Conservation (phyloP, 2,888 invertebrate genomes). For the Copidosoma aretas region DNA sequence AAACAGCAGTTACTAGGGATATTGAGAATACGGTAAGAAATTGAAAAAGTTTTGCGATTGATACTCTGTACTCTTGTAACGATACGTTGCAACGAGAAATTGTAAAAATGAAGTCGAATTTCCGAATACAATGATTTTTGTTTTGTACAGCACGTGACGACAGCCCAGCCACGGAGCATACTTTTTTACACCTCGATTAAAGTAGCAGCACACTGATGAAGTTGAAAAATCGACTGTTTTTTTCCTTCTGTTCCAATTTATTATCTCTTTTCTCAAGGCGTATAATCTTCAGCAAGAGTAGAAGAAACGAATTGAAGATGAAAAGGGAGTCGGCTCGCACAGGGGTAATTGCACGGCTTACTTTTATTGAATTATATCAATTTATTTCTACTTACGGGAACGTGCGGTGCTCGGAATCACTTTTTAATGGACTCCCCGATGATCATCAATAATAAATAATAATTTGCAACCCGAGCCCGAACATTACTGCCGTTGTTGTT, state of each 20-base stretch:
- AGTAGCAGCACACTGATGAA: conserved; percentile 1
- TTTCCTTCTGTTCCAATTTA: conserved; percentile 4
- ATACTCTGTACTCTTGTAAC: conserved; percentile 1
- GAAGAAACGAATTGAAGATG: conserved; percentile 24
- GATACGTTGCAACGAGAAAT: background rate
- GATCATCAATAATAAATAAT: conserved; percentile 11
- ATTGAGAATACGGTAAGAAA: background rate
- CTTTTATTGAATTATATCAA: conserved; percentile 32
- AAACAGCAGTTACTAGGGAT: background rate
- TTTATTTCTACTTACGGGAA: conserved; percentile 16
- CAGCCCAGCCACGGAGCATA: background rate
- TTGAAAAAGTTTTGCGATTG: conserved; percentile 4
- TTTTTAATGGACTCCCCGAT: conserved; percentile 13
- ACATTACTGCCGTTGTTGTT: no score
- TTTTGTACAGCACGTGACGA: background rate
- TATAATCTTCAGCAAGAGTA: conserved; percentile 16
- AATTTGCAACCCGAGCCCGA: background rate
- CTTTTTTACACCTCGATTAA: conserved; percentile 12
- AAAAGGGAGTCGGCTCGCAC: conserved; percentile 16
- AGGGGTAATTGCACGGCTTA: conserved; percentile 24
- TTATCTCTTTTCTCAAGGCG: background rate
- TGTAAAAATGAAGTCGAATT: background rate
- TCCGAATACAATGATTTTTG: background rate
- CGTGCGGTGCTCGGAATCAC: conserved; percentile 1
- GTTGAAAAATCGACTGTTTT: background rate